These are phyloP conservation scores for Sebastes baramenuke DNA, from an alignment of 2,797 vertebrate species.

Conservation along the genomic window DNA sequence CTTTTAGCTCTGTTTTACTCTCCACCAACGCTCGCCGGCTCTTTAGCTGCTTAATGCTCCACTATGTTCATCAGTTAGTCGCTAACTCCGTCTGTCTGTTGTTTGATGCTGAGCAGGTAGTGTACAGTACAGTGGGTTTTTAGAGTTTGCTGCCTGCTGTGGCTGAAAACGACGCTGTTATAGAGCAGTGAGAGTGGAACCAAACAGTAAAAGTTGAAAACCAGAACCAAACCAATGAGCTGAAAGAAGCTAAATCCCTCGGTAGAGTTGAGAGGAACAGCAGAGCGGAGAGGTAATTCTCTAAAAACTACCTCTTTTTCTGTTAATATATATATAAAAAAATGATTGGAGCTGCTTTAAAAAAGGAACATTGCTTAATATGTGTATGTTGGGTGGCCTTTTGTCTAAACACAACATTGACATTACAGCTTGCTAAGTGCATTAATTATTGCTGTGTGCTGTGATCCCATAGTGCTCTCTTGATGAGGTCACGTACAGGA, in stretches of 20 bases:
- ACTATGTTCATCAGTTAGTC: no score
- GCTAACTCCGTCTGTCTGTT: background rate
- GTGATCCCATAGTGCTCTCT: conserved; percentile 15
- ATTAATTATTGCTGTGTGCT: conserved; percentile 19
- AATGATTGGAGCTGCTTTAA: background rate
- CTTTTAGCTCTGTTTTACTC: background rate
- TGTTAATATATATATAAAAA: background rate
- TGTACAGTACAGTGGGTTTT: background rate
- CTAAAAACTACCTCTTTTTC: background rate
- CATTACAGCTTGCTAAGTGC: conserved; percentile 2
- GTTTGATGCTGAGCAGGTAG: background rate
- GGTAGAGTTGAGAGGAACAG: background rate
- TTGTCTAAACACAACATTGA: conserved; percentile 7
- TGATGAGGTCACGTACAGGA: conserved; percentile 50
- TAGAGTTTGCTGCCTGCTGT: background rate
- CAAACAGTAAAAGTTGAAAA: background rate
- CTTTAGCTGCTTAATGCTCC: background rate
- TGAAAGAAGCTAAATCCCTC: background rate
- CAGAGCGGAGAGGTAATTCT: background rate
- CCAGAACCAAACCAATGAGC: background rate
- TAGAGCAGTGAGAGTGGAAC: background rate
- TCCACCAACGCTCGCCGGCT: no score
- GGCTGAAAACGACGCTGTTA: background rate
- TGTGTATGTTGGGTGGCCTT: background rate
- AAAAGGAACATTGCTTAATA: background rate